Conservation (phyloP, 2,113 vertebrate genomes). For the Psammodynastes pulverulentus region DNA sequence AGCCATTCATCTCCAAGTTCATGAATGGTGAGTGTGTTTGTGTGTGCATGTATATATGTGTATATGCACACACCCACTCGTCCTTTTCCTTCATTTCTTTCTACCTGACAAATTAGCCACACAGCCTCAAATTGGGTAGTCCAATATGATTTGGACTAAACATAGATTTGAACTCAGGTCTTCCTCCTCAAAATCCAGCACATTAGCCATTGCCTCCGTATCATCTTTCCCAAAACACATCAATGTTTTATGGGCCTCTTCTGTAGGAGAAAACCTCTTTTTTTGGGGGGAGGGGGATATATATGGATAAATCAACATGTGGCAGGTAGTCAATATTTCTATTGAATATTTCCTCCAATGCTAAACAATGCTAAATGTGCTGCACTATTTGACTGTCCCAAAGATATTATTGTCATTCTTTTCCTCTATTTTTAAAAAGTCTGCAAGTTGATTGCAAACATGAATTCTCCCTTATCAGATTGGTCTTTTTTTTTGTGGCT, state of each 20-base stretch:
- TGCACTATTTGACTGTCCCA: not conserved
- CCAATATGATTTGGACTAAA: not conserved
- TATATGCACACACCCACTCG: rapidly evolving
- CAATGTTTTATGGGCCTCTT: not conserved
- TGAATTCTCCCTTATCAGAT: not conserved
- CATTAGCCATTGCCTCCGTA: not conserved
- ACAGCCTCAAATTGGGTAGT: too few relatives aligned
- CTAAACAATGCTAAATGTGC: not conserved
- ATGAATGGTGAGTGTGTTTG: not conserved
- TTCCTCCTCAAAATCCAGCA: not conserved
- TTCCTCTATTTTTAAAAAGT: too few relatives aligned
- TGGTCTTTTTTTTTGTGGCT: too few relatives aligned
- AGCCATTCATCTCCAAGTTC: not conserved
- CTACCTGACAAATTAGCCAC: too few relatives aligned
- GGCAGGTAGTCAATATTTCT: not conserved
- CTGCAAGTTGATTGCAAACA: not conserved
- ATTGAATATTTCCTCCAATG: not conserved
- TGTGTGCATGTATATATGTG: too few relatives aligned
- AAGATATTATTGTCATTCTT: not conserved
- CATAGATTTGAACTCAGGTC: not conserved
- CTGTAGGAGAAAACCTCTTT: not conserved
- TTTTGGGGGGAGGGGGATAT: too few relatives aligned
- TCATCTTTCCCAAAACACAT: not conserved
- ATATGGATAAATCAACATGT: not conserved
- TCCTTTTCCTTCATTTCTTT: not conserved